Base-by-base conservation (phyloP, 2,797 vertebrate genomes). In the Oreochromis grahami region DNA sequence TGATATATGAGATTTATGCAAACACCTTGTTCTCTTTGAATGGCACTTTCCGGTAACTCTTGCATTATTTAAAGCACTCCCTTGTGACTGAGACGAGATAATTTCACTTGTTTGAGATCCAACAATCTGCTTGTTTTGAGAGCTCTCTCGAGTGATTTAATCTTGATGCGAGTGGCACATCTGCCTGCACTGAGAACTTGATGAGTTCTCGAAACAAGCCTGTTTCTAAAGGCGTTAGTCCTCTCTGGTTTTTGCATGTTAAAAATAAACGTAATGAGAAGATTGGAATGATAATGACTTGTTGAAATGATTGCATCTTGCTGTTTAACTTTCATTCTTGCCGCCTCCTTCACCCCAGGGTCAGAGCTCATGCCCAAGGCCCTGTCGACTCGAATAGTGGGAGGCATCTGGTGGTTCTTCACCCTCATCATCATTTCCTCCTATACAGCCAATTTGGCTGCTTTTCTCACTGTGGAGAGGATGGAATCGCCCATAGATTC, bases 341-440 rank as follows among this genome's bases (percentile, higher is more conserved):
- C 91, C 84, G 92, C 94, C 91, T 94, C 32, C 93, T 93, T 93
- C 94, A 94, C 89, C 77, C 95, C 96, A 99, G 98, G 98, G 94
- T 99, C 98, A 93, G 98, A 99, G 96, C 98, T 99, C 93, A 99
- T 99, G 98, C 98, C 98, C 90, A 99, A 99, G 96, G 98, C 98
- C 86, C 96, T 99, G 88, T 99, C 98, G 80, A 99, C 98, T 90
- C 98, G 98, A 92, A 99, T 99, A 95, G 98, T 99, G 89, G 98
- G 98, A 95, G 98, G 98, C 94, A 99, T 99, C 97, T 99, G 98
- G 98, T 99, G 98, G 98, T 99, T 99, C 97, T 99, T 99, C 96
- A 99, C 98, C 92, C 97, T 99, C 96, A 99, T 99, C 97, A 99
- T 99, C 96, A 99, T 99, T 95, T 99, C 98, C 87, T 99, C 98